Evolutionary conservation across 2,113 vertebrate genomes (phyloP).

Genomic region (Scytalopus superciliaris): DNA sequence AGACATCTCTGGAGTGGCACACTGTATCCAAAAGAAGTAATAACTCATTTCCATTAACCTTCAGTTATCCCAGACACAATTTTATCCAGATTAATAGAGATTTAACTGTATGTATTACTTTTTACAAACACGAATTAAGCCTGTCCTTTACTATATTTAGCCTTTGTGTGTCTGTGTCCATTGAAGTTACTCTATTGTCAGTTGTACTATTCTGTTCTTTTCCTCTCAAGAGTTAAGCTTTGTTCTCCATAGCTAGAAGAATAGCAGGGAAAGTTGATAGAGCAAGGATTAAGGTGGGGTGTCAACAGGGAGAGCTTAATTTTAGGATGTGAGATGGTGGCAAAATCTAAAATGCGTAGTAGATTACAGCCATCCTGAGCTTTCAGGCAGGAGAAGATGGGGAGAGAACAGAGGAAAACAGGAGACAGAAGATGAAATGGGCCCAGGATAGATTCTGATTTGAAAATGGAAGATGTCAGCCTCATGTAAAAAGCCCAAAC

Average conservation of each 20-base stretch:
- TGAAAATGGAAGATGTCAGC: background rate
- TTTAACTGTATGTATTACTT: background rate
- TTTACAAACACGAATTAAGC: background rate
- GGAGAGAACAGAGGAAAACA: background rate
- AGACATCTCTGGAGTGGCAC: background rate
- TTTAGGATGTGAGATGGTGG: background rate
- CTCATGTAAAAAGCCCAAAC: background rate
- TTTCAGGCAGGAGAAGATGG: background rate
- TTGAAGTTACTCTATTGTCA: background rate
- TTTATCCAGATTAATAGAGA: background rate
- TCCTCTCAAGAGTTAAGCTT: background rate
- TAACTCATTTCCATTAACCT: background rate
- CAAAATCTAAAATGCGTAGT: background rate
- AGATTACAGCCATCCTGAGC: background rate
- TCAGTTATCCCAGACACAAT: background rate
- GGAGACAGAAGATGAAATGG: background rate
- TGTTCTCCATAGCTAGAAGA: background rate
- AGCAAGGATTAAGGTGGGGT: background rate
- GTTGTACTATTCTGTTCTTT: background rate
- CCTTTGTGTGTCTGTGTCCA: background rate
- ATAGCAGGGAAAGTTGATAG: background rate
- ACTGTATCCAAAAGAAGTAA: background rate
- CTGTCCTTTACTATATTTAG: background rate
- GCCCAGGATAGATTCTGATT: background rate
- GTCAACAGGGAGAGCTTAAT: background rate